Base-by-base conservation (phyloP, 2,888 invertebrate species). In the Acronicta leporina region DNA sequence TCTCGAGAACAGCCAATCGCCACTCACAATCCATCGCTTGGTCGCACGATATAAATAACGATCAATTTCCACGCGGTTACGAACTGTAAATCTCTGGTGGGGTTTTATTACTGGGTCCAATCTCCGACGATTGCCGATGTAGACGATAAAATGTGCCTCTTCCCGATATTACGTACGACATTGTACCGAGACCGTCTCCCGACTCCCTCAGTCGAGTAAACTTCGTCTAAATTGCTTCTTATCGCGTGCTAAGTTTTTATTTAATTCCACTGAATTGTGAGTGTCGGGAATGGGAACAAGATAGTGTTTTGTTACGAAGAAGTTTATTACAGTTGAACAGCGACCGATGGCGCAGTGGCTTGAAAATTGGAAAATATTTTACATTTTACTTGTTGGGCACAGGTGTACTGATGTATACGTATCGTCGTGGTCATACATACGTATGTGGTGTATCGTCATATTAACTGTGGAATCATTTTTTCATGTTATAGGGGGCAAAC, bases 51-150 rank as follows among this genome's bases (percentile, higher is more conserved):
- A 42, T 54, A 54, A 48, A 55, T 14, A 42, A 7, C 27, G 43
- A 45, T 55, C 35, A 55, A 55, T 51, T 62, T 35, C 42, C 48
- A 9, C 16, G 15, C 49, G 52, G 54, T 55, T 50, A 45, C 49
- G 53, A 55, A 49, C 56, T 48, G 59, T 62, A 62, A 60, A 72
- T 62, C 60, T 61, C 47, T 20, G 44, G 47, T 56, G 45, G 49
- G 42, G 20, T 41, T 57, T 57, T 70, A 73, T 68, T 58, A 43
- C 14, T 50, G 43, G 46, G 44, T 30, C 27, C 74, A 53, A 68
- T 71, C 56, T 71, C 69, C 63, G 44, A 30, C 44, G 49, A 63
- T 68, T 53, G 35, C 63, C 63, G 58, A 63, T 70, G 41, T 42
- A 35, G 33, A 46, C 40, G 52, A 62, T 48, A 54, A 55, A 55